Evolutionary conservation across 2,888 invertebrate species (phyloP).

Genomic region (Phoenoteleia sp.): DNA sequence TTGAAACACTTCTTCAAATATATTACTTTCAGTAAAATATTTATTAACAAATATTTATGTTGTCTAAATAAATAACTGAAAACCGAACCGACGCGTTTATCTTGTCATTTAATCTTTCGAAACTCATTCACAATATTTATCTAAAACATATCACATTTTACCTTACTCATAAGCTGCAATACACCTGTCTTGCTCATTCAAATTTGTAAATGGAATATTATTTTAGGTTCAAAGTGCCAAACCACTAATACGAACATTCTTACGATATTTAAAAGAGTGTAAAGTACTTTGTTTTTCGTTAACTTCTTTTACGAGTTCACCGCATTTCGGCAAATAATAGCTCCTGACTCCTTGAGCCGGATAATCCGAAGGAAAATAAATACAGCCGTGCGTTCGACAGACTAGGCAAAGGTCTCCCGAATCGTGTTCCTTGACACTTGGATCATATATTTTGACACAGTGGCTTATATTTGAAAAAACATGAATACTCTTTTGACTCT

Average conservation of each 20-base stretch:
- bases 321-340: conserved; percentile 69
- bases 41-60: neutral
- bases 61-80: neutral
- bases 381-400: conserved; percentile 45
- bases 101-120: neutral
- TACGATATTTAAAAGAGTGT: conserved; percentile 7
- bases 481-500: neutral
- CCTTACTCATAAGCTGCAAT: neutral
- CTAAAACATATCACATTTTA: conserved; percentile 12
- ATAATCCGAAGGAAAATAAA: conserved; percentile 75
- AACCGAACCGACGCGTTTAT: neutral
- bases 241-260: neutral
- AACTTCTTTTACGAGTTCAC: conserved; percentile 27
- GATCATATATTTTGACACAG: conserved; percentile 35
- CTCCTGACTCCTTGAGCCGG: conserved; percentile 80
- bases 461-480: conserved; percentile 10
- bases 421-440: conserved; percentile 33
- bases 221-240: conserved; percentile 27
- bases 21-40: neutral
- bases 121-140: neutral
- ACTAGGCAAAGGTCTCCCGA: conserved; percentile 26
- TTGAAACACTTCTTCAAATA: too few species aligned
- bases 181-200: conserved; percentile 1
- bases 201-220: conserved; percentile 47
- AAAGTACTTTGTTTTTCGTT: conserved; percentile 39